These are phyloP conservation scores for Ardeotis arabs DNA, from an alignment of 2,113 vertebrate genomes.

Conservation along the genomic window DNA sequence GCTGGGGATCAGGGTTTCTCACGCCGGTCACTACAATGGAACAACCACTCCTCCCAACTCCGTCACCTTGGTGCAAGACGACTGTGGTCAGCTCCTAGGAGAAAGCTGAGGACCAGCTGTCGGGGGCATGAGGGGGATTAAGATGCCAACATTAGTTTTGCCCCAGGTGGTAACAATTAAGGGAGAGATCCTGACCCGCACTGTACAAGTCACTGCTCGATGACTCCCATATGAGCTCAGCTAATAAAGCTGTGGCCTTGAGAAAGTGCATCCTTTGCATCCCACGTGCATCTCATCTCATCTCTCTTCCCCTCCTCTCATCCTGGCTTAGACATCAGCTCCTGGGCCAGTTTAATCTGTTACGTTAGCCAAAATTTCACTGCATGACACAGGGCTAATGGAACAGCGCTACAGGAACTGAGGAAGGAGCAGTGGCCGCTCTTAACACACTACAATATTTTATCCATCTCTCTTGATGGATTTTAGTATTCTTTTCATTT, in stretches of 20 bases:
- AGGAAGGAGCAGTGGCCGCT: not conserved
- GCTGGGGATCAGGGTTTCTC: not conserved
- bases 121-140: not conserved
- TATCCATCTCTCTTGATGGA: not conserved
- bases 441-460: not conserved
- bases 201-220: slow-evolving; percentile 33
- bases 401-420: not conserved
- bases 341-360: not conserved
- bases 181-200: slow-evolving; percentile 4
- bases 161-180: slow-evolving; percentile 46
- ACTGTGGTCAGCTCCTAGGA: not conserved
- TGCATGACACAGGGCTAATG: not conserved
- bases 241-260: slow-evolving; percentile 1
- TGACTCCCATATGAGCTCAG: slow-evolving; percentile 53
- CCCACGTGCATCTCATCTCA: not conserved
- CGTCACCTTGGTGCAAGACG: not conserved
- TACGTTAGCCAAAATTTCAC: not conserved
- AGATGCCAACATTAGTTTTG: not conserved
- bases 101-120: not conserved
- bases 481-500: not conserved
- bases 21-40: not conserved
- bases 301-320: not conserved
- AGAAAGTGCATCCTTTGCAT: not conserved
- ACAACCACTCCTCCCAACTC: not conserved
- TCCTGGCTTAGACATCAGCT: not conserved